Evolutionary conservation across 2,888 invertebrate species (phyloP), one percentile per base, ranked within the genome.

Genomic region (Gortyna flavago): DNA sequence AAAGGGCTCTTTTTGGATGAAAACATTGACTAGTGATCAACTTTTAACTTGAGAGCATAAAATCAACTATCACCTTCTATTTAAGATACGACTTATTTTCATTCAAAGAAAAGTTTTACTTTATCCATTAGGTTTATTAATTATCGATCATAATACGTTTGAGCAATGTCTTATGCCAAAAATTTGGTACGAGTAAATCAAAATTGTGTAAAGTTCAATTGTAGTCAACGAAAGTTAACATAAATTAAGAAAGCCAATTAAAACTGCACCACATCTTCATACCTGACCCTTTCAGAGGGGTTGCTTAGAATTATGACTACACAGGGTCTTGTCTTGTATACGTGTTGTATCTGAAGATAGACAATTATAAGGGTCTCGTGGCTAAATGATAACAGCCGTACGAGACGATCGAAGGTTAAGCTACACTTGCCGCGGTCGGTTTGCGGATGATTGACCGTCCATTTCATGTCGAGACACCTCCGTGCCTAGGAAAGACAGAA

Each of bases 241-340:
- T 84, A 64, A 79, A 72, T 81, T 59, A 79, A 59, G 61, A 61
- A 79, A 79, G 38, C 62, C 64, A 84, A 81, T 84, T 81, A 71
- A 72, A 79, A 84, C 59, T 84, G 81, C 79, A 79, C 79, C 81
- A 44, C 59, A 79, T 79, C 68, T 65, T 71, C 41, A 35, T 78
- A 32, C 29, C 62, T 59, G n/a, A 29, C 79, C 84, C 79, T 41
- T 79, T 38, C 13, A 38, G 29, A 67, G 62, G 84, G 84, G 70
- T 38, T 67, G 66, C 2, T 66, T 54, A 73, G 54, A 80, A 57
- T 85, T 80, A 75, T 75, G 32, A 57, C 80, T 74, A 35, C 29
- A 66, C 32, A 61, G 25, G 41, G 35, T 44, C 51, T 67, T 35
- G 44, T 8, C 61, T 66, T 81, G 66, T 75, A 16, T 51, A n/a